A percentile compares a stretch with the other conserved stretches of the same genome.
These are phyloP conservation scores for Camelus bactrianus DNA, from an alignment of 2,113 vertebrate genomes.

Conservation along the genomic window DNA sequence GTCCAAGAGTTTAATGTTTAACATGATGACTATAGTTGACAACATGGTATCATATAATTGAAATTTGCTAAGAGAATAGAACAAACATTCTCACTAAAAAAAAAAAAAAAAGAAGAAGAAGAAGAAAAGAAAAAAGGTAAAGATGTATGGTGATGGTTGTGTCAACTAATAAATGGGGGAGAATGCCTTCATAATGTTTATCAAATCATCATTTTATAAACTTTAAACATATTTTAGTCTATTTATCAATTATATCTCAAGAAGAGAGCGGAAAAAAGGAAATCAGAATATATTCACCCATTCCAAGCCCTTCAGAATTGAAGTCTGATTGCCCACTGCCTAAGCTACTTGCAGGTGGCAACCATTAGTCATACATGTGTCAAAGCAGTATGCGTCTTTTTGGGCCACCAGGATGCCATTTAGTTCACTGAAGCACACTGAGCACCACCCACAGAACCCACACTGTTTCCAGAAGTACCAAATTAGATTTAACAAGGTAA, in stretches of 20 bases:
- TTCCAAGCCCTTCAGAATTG: neutral
- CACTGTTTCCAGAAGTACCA: conserved; percentile 27
- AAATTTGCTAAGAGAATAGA: neutral
- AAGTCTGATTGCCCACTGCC: neutral
- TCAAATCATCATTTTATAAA: neutral
- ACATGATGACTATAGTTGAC: neutral
- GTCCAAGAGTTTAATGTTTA: neutral
- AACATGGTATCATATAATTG: neutral
- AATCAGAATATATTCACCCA: neutral
- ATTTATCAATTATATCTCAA: neutral
- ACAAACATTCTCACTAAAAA: neutral
- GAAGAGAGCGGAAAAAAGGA: neutral
- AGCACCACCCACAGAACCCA: neutral
- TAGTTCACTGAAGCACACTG: conserved; percentile 1
- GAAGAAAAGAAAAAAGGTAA: neutral
- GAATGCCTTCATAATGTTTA: neutral
- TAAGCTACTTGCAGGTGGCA: neutral
- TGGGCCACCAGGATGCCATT: neutral
- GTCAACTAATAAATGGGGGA: neutral
- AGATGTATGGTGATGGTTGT: neutral
- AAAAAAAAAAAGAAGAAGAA: neutral
- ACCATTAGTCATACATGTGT: neutral
- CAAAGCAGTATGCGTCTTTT: neutral
- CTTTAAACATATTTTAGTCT: neutral
- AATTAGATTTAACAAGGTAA: conserved; percentile 61